phyloP scores from a whole-genome alignment of 1,140 invertebrate genomes.

The Zaprionus davidi region DNA sequence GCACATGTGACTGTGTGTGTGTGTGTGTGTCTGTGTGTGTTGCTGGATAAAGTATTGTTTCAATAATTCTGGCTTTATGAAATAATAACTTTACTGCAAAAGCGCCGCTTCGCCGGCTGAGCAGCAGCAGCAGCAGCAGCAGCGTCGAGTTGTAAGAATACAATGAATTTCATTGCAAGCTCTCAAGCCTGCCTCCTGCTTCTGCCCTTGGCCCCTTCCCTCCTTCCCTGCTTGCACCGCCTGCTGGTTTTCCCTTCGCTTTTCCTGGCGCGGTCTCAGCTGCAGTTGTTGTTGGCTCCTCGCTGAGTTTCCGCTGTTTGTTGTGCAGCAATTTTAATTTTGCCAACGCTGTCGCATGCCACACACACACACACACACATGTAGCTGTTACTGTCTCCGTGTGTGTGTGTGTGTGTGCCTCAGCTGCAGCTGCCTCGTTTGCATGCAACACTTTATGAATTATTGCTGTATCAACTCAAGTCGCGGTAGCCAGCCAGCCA shows the following conservation, averaged over 20 bases:
- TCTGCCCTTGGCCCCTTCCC: neutral
- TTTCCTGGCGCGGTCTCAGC: slow-evolving; percentile 23
- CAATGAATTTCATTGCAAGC: slow-evolving; percentile 72
- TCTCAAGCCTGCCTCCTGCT: neutral
- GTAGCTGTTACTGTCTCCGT: slow-evolving; percentile 7
- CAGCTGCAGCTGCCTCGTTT: slow-evolving; percentile 78
- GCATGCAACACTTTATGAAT: slow-evolving; percentile 84
- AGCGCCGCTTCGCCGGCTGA: slow-evolving; percentile 50
- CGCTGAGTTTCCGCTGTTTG: slow-evolving; percentile 81
- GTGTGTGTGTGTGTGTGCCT: slow-evolving; percentile 48
- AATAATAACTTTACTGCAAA: slow-evolving; percentile 83
- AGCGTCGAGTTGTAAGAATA: slow-evolving; percentile 74
- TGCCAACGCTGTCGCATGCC: slow-evolving; percentile 73
- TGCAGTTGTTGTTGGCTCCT: slow-evolving; percentile 57
- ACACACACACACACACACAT: slow-evolving; percentile 34
- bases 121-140: slow-evolving; percentile 29
- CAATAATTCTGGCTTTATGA: slow-evolving; percentile 84
- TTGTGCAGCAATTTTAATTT: slow-evolving; percentile 83
- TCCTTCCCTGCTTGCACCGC: slow-evolving; percentile 1
- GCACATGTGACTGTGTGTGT: slow-evolving; percentile 22
- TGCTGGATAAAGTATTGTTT: slow-evolving; percentile 79
- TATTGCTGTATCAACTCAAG: slow-evolving; percentile 83
- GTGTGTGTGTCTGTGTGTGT: slow-evolving; percentile 31
- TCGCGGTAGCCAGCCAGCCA: slow-evolving; percentile 66
- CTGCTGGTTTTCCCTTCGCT: neutral